Base-by-base conservation (phyloP, 2,113 vertebrate genomes). In the Oreochromis spilurus region DNA sequence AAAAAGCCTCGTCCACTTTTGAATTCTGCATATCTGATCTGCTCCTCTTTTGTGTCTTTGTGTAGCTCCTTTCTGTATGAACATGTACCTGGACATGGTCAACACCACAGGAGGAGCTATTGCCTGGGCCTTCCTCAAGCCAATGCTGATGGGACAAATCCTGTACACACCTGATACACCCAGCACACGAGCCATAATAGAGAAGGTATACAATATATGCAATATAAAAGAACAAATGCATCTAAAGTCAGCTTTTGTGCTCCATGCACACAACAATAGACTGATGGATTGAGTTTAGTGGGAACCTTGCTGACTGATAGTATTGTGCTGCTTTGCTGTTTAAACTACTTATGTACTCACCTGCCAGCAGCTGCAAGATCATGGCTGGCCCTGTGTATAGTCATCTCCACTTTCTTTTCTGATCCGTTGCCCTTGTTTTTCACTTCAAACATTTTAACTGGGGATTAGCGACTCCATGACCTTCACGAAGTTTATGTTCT, bases 71-170 rank as follows among this genome's bases (percentile, higher is more conserved):
- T 99, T 98, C 94, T 99, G 98, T 60, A 97, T 95, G 93, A 96
- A 96, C 34, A 96, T 99, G 93, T 99, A 97, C 90, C 95, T 98
- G 95, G 98, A 99, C 92, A 97, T 99, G 95, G 97, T 99, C 79
- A 97, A 96, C 67, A 98, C 98, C 85, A 97, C 97, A 1, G 97
- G 97, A 2, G 98, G 98, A 84, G 97, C 97, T 79, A 96, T 98
- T 55, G 97, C 97, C 87, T 99, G 98, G 98, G 97, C 97, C 62
- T 98, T 99, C 95, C 95, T 99, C 67, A 99, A 99, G 91, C 98
- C 98, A 12, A 96, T 99, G 98, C 95, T 99, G 83, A 94, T 99
- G 96, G 98, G 98, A 80, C 94, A 95, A 83, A 97, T 99, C 91
- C 96, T 99, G 62, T 99, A 95, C 88, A 97, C 97, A 9, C 98